Evolutionary conservation across 2,113 vertebrate genomes (phyloP).

Genomic region (Semnornis frantzii): DNA sequence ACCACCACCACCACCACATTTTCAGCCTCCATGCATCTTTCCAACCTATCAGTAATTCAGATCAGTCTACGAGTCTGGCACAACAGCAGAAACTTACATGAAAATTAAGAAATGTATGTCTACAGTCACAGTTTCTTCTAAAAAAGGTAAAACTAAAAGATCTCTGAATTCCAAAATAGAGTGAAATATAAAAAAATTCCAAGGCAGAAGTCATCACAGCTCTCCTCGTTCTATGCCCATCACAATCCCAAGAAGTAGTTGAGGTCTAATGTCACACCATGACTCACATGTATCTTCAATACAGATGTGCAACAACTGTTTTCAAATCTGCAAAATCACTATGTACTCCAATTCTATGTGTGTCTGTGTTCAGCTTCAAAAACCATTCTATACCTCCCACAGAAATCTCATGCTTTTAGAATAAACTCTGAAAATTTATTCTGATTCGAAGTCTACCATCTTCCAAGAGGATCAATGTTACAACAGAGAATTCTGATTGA

Average conservation of each 20-base stretch:
- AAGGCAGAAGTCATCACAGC: background rate
- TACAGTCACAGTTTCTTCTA: background rate
- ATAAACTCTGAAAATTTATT: background rate
- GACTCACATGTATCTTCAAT: background rate
- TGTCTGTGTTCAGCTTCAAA: background rate
- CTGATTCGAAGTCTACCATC: background rate
- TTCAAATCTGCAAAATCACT: background rate
- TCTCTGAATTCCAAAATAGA: background rate
- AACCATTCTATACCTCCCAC: background rate
- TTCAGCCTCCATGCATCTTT: background rate
- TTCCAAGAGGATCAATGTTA: background rate
- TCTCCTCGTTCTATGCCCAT: background rate
- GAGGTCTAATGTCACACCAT: background rate
- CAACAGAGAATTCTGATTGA: background rate
- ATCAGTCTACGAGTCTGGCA: background rate
- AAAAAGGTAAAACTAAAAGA: background rate
- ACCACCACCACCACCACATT: background rate
- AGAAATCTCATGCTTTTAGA: background rate
- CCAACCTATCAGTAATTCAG: background rate
- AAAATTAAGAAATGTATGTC: background rate
- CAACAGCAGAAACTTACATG: background rate
- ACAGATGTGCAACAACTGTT: background rate
- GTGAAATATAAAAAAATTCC: background rate
- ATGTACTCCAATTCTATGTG: background rate
- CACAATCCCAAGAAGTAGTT: background rate